Percentiles rank a stretch among this genome's conserved stretches.
phyloP scores from a whole-genome alignment of 2,797 vertebrate species.

The Rhinogobio ventralis region DNA sequence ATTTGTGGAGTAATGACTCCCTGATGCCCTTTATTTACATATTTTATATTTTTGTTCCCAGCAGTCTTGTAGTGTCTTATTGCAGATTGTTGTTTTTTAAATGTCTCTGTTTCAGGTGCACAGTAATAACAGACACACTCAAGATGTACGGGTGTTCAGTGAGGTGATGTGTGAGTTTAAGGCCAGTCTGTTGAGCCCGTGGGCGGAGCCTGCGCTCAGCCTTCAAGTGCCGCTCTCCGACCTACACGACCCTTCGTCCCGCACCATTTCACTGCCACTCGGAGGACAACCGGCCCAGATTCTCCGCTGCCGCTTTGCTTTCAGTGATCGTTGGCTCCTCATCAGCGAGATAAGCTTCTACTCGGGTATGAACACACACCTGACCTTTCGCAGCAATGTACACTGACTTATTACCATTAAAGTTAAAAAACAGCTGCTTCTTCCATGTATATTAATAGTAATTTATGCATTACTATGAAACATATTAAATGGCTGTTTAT shows the following conservation, averaged over 20 bases:
- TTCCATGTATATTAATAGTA: background rate
- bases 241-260: slow-evolving; percentile 87
- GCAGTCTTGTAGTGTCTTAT: background rate
- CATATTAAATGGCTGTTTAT: background rate
- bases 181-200: slow-evolving; percentile 78
- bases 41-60: slow-evolving; percentile 3
- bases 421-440: background rate
- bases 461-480: background rate
- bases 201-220: slow-evolving; percentile 79
- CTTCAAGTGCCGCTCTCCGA: slow-evolving; percentile 80
- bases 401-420: background rate
- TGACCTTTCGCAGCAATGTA: background rate
- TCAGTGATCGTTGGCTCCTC: slow-evolving; percentile 88
- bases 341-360: slow-evolving; percentile 92
- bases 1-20: background rate
- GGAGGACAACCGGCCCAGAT: slow-evolving; percentile 78
- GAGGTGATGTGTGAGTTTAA: slow-evolving; percentile 88
- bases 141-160: slow-evolving; percentile 86
- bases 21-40: background rate
- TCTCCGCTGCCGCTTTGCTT: slow-evolving; percentile 88
- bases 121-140: slow-evolving; percentile 89
- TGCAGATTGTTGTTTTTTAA: slow-evolving; percentile 8
- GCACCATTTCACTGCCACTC: slow-evolving; percentile 83
- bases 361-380: slow-evolving; percentile 77
- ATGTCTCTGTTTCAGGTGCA: slow-evolving; percentile 80